These are phyloP conservation scores for Cetonia aurata DNA, from an alignment of 2,888 invertebrate genomes.

Conservation along the genomic window DNA sequence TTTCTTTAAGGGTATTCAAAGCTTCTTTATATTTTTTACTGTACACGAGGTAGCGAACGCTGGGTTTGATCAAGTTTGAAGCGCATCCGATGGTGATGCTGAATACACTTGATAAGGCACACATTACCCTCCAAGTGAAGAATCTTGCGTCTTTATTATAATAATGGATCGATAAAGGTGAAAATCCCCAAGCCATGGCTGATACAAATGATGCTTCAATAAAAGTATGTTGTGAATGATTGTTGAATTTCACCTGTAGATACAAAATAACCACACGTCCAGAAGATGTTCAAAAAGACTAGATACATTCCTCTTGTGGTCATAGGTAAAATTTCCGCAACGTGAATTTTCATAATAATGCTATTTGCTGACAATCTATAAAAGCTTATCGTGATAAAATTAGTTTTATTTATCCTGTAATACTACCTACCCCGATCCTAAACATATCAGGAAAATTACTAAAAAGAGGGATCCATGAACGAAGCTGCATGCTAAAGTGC, in stretches of 20 bases:
- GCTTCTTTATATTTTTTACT: constrained; percentile 62
- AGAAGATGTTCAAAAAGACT: constrained; percentile 62
- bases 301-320: constrained; percentile 62
- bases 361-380: constrained; percentile 61
- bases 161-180: constrained; percentile 35
- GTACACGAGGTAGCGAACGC: constrained; percentile 65
- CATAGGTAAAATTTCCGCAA: constrained; percentile 65
- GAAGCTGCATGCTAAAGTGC: constrained; percentile 63
- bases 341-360: constrained; percentile 61
- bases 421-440: constrained; percentile 64
- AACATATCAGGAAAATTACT: constrained; percentile 61
- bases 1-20: constrained; percentile 63
- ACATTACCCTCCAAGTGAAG: constrained; percentile 66
- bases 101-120: constrained; percentile 63
- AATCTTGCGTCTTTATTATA: constrained; percentile 43
- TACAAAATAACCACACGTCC: constrained; percentile 61
- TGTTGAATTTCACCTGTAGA: constrained; percentile 55
- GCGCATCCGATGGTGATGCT: constrained; percentile 63
- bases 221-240: background rate
- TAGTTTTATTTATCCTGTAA: background rate
- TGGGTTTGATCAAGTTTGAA: constrained; percentile 64
- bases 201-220: background rate
- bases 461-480: constrained; percentile 62
- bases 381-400: background rate
- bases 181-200: constrained; percentile 44